Conservation (phyloP, 2,797 vertebrate species). For the Crenuchus spilurus region DNA sequence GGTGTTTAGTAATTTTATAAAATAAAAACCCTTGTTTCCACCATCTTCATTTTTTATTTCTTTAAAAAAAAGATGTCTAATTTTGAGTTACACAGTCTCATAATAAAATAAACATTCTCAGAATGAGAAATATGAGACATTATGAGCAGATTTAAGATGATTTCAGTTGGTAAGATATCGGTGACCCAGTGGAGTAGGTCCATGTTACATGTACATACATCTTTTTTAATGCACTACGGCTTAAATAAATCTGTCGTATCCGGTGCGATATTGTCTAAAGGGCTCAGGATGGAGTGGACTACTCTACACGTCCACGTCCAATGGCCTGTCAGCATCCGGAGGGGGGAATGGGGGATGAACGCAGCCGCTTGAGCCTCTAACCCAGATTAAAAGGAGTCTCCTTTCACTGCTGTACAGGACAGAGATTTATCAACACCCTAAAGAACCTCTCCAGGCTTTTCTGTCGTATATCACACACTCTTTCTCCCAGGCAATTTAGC, state of each 20-base stretch:
- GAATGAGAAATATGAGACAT: too few relatives aligned
- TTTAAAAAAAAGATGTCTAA: too few relatives aligned
- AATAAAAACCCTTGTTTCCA: too few relatives aligned
- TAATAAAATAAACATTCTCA: too few relatives aligned
- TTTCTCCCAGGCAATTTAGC: slow-evolving; percentile 50
- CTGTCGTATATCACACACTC: slow-evolving; percentile 46
- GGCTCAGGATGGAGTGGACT: neutral
- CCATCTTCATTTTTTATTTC: too few relatives aligned
- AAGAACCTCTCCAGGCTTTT: slow-evolving; percentile 50
- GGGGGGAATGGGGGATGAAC: slow-evolving; percentile 13
- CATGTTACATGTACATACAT: slow-evolving; percentile 7
- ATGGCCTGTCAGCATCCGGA: slow-evolving; percentile 6
- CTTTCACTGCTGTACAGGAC: slow-evolving; percentile 38
- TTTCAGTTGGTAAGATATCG: too few relatives aligned
- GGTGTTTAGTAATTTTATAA: too few relatives aligned
- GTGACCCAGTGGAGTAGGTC: neutral
- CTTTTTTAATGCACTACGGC: slow-evolving; percentile 22
- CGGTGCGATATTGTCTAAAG: slow-evolving; percentile 30
- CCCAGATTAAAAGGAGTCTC: slow-evolving; percentile 43
- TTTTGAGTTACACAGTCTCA: too few relatives aligned
- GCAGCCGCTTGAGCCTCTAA: slow-evolving; percentile 36
- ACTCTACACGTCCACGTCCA: slow-evolving; percentile 22
- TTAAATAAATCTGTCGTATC: slow-evolving; percentile 36
- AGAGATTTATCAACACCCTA: slow-evolving; percentile 54
- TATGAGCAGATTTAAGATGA: too few relatives aligned